Evolutionary conservation across 2,888 invertebrate species (phyloP).

Genomic region (Pharmacophagus antenor): DNA sequence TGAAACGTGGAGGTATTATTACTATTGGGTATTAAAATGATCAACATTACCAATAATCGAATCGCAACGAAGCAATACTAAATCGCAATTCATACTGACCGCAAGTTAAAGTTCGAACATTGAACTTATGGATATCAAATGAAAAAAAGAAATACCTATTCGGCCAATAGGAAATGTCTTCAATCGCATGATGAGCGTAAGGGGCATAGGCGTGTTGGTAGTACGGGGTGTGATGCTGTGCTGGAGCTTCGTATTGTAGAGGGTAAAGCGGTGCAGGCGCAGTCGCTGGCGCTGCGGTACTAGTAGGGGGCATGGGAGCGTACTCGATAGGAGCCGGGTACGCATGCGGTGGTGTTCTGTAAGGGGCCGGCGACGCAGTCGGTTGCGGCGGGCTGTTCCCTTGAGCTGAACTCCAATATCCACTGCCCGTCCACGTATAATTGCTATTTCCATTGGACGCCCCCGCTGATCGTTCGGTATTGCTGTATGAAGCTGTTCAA

Average conservation of each 20-base stretch:
- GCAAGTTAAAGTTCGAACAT: not conserved
- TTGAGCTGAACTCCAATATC: conserved; percentile 68
- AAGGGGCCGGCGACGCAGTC: conserved; percentile 64
- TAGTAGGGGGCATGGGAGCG: conserved; percentile 58
- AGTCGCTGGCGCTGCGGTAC: conserved; percentile 53
- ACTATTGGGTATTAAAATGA: no score
- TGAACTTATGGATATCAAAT: not conserved
- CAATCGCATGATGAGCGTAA: conserved; percentile 73
- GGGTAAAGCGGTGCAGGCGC: conserved; percentile 68
- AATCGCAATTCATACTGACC: not conserved
- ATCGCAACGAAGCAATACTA: not conserved
- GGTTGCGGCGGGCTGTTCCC: conserved; percentile 68
- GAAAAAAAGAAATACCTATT: conserved; percentile 54
- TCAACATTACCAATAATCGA: no score
- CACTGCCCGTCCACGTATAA: conserved; percentile 69
- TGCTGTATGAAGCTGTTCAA: conserved; percentile 62
- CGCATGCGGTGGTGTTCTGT: conserved; percentile 72
- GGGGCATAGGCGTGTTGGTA: conserved; percentile 75
- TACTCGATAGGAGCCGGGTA: conserved; percentile 72
- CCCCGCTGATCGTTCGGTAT: conserved; percentile 58
- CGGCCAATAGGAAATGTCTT: conserved; percentile 76
- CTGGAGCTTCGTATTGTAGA: conserved; percentile 65
- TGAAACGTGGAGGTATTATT: no score
- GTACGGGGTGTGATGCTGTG: conserved; percentile 71
- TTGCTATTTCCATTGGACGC: conserved; percentile 59